A percentile compares a stretch with the other conserved stretches of the same genome.
phyloP scores from a whole-genome alignment of 1,140 invertebrate species.

The Aphidius ervi region DNA sequence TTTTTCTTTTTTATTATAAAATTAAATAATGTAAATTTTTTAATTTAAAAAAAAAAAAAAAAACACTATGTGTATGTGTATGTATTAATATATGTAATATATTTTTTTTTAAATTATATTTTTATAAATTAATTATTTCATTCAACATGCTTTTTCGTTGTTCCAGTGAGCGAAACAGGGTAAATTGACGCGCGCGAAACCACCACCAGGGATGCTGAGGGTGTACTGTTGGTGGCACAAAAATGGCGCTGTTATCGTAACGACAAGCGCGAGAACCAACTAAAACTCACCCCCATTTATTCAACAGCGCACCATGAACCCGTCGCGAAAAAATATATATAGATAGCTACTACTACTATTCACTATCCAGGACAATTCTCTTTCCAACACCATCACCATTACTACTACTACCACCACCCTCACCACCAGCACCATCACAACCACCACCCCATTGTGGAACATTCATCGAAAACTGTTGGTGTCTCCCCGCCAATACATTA shows the following conservation, averaged over 20 bases:
- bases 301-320: no score
- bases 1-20: no score
- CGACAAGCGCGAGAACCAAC: conserved; percentile 37
- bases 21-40: no score
- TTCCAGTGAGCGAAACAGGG: neutral
- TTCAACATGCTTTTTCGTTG: no score
- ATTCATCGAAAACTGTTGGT: conserved; percentile 24
- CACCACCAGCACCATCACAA: conserved; percentile 24
- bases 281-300: conserved; percentile 13
- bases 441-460: conserved; percentile 22
- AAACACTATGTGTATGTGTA: no score
- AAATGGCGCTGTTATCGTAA: conserved; percentile 45
- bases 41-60: no score
- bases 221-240: conserved; percentile 43
- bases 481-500: conserved; percentile 18
- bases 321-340: no score
- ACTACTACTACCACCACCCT: conserved; percentile 22
- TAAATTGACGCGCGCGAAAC: conserved; percentile 41
- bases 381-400: neutral
- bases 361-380: conserved; percentile 15
- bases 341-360: neutral
- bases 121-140: no score
- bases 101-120: no score
- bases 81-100: no score
- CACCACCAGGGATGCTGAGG: conserved; percentile 47